Conservation (phyloP, 2,888 invertebrate genomes). For the Dryobotodes eremita region DNA sequence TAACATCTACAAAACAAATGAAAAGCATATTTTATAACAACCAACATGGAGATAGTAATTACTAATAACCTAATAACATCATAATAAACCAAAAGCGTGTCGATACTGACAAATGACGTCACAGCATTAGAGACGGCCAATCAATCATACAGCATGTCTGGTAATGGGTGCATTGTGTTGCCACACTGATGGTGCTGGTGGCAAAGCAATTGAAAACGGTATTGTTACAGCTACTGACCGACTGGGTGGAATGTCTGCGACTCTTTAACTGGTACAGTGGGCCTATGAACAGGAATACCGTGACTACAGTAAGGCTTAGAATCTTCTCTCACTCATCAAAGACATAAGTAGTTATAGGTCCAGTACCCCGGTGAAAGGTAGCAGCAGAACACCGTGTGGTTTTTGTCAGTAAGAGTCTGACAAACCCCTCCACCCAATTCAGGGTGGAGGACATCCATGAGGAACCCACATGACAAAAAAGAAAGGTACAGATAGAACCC, state of each 20-base stretch:
- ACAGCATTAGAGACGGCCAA: constrained; percentile 21
- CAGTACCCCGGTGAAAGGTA: no score
- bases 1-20: background rate
- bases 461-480: no score
- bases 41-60: background rate
- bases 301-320: background rate
- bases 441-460: no score
- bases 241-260: constrained; percentile 43
- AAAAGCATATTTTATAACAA: background rate
- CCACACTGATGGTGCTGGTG: constrained; percentile 21
- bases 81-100: constrained; percentile 19
- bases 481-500: no score
- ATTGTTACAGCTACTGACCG: constrained; percentile 58
- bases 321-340: background rate
- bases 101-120: constrained; percentile 34
- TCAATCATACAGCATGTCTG: constrained; percentile 42
- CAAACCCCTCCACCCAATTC: no score
- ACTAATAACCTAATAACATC: background rate
- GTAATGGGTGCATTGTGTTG: constrained; percentile 27
- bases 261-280: background rate
- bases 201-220: constrained; percentile 61
- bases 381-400: no score
- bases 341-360: no score
- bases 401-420: no score
- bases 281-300: background rate